Percentiles rank a stretch among this genome's conserved stretches.
These are phyloP conservation scores for Conus betulinus DNA, from an alignment of 1,140 invertebrate species.

Conservation along the genomic window DNA sequence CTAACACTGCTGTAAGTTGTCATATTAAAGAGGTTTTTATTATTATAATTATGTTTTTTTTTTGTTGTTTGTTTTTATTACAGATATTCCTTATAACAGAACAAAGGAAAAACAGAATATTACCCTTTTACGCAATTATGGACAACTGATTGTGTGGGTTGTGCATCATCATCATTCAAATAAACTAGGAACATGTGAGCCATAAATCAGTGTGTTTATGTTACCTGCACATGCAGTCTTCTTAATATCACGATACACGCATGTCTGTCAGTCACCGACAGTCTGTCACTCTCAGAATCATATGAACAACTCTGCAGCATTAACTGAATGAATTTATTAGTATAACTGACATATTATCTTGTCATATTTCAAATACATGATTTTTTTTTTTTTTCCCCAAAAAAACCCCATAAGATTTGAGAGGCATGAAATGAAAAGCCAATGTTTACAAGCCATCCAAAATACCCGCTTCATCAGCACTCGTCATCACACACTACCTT, in stretches of 20 bases:
- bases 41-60: too few relatives aligned
- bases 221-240: too few relatives aligned
- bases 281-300: not conserved
- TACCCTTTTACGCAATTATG: not conserved
- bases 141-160: not conserved
- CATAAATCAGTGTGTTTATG: not conserved
- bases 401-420: not conserved
- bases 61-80: too few relatives aligned
- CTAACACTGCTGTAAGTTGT: too few relatives aligned
- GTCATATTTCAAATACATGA: constrained; percentile 8
- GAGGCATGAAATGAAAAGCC: not conserved
- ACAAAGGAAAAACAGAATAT: too few relatives aligned
- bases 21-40: too few relatives aligned
- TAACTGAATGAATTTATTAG: constrained; percentile 3
- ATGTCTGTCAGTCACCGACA: not conserved
- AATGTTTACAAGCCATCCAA: constrained; percentile 35
- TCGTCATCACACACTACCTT: not conserved
- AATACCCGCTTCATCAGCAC: not conserved
- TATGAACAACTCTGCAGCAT: not conserved
- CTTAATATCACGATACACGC: not conserved
- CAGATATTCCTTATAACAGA: too few relatives aligned
- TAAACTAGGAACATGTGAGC: not conserved
- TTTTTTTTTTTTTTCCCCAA: not conserved
- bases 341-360: not conserved
- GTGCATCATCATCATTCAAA: not conserved